Base-by-base conservation (phyloP, 37 sponge, comb jelly and placozoan species). In the Lycopodina hypogea region DNA sequence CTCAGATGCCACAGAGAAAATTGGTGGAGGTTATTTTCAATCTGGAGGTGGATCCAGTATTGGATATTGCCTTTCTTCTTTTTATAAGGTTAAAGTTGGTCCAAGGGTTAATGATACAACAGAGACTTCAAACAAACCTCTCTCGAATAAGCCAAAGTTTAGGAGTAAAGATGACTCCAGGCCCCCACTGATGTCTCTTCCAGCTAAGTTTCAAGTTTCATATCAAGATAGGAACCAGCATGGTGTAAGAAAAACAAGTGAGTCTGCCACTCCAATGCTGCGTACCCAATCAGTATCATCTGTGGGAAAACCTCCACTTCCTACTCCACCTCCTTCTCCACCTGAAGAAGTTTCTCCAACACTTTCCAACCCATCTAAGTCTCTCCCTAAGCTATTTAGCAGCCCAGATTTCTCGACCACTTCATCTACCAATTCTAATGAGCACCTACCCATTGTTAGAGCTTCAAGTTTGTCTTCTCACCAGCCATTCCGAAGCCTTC, bases 171-270 rank as follows among this genome's bases (percentile, higher is more conserved):
- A 58, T 60, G 24, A 41, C 37, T 30, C 71, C 33, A 55, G 42
- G 59, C 76, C 76, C 3, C 21, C 41, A 7, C 15, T 76, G 29
- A 11, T 45, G 4, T 35, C 61, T 17, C 45, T 76, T 1, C 76
- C 76, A 9, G 76, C 39, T 9, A 76, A 59, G 56, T 76, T 76
- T 38, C 76, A 59, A 32, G 24, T 60, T 3, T 58, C 76, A 15
- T 76, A 35, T 42, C 45, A 76, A 39, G 76, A 76, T 36, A 76
- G 76, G 35, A 76, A 55, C 56, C 56, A 36, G 45, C 23, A 70
- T 11, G 14, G 71, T 6, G 41, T 22, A 19, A 14, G 17, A 17
- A 11, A 32, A 11, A 7, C 35, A 19, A 4, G 2, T 32, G 35
- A 34, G 18, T 2, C 66, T 8, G 32, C 7, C 7, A 23, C 48